A percentile compares a stretch with the other conserved stretches of the same genome.
phyloP scores from a whole-genome alignment of 2,113 vertebrate genomes.

The Athene cunicularia region DNA sequence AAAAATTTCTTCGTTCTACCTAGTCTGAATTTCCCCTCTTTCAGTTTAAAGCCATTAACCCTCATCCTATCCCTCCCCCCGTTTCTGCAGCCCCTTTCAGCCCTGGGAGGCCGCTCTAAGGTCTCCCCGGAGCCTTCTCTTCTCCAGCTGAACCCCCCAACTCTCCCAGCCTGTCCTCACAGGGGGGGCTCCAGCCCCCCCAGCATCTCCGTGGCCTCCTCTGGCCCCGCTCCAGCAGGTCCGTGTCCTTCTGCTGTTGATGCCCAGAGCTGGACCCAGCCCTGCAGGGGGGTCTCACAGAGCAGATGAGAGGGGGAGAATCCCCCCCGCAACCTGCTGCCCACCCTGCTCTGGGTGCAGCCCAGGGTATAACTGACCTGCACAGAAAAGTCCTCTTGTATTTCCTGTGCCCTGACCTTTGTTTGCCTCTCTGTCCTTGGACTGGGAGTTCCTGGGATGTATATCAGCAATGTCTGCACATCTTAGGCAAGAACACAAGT shows the following conservation, averaged over 20 bases:
- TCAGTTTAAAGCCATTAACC: neutral
- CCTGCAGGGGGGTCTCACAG: neutral
- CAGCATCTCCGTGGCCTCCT: rapidly evolving
- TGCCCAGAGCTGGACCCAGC: neutral
- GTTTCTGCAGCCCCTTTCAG: no score
- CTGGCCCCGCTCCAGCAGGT: rapidly evolving
- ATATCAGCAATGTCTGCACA: neutral
- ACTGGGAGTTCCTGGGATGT: neutral
- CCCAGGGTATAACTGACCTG: neutral
- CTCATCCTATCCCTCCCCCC: neutral
- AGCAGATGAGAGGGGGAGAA: neutral
- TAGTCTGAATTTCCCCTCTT: neutral
- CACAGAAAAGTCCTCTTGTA: neutral
- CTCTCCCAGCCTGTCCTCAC: neutral
- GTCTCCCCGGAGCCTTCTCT: neutral
- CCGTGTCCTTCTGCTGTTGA: rapidly evolving
- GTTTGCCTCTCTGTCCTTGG: neutral
- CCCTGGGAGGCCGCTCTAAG: rapidly evolving
- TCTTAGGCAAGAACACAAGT: neutral
- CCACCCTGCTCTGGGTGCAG: neutral
- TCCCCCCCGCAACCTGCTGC: neutral
- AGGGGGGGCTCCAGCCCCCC: neutral
- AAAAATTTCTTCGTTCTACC: neutral
- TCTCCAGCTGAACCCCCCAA: neutral
- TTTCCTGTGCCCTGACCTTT: neutral